Evolutionary conservation across 1,140 invertebrate species (phyloP), one percentile per base, ranked within the genome.

Genomic region (Psix sp.): DNA sequence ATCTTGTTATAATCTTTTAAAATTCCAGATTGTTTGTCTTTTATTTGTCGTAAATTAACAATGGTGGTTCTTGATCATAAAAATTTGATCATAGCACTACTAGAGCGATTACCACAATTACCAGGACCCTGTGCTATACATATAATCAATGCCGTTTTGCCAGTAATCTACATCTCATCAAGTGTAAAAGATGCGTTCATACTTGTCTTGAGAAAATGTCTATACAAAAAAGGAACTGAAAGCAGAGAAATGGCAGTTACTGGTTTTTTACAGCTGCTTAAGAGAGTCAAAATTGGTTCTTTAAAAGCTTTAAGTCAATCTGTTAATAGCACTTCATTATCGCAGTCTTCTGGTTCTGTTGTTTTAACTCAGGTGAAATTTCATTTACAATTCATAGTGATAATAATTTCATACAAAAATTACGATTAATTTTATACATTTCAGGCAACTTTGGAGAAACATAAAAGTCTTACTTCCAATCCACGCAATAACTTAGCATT

Each of bases 191-290:
- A 90, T 56, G 82, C 85, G 36, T 78, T 90, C 26, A 86, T 90
- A n/a, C 73, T 91, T 40, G 80, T 88, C n/a, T 79, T 91, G 7
- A 82, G 89, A 17, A 90, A 90, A 82, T 86, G 87, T 7, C 78
- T 91, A 0, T 90, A 89, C 71, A 86, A 86, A 9, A 88, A 88
- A 83, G 84, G 85, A 59, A 79, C 80, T 6, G 76, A 83, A 38
- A 88, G 85, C 5, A 82, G 89, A 36, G 82, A 88, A 78, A 88
- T 91, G 78, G 89, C 89, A 2, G 87, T 91, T 0, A 81, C 78
- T 26, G 90, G 90, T 2, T 90, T 89, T 70, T 70, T 90, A 2
- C 86, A 89, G 39, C 63, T 91, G 9, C 74, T 91, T 29, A 89
- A 86, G 51, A 86, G 87, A 63, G 71, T 90, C 0, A 88, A 89